Base-by-base conservation (phyloP, 2,888 invertebrate genomes). In the Phorcus lineatus region DNA sequence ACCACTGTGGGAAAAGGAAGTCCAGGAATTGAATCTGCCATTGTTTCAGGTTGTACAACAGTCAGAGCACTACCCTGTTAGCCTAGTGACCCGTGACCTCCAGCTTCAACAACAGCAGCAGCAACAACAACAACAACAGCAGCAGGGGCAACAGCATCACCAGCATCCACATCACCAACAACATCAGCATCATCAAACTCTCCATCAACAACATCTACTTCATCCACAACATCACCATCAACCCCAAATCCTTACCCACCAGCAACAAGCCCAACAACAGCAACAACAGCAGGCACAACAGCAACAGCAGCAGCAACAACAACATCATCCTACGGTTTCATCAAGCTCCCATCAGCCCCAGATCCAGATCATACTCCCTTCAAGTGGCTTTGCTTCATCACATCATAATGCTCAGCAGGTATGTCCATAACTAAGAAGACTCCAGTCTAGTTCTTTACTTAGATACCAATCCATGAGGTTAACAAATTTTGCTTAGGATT, bases 301-400 rank as follows among this genome's bases (percentile, higher is more conserved):
- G 31, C 70, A 70, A 2, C 79, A 77, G 53, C 53, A 77, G 7
- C 54, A 54, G 11, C 83, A 80, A 9, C 66, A 74, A 22, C 57
- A 70, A 22, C 57, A 70, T 16, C 70, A n/a, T 62, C 57, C 22
- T 31, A 19, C 19, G 40, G 24, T n/a, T 40, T 22, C 75, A 47
- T 16, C 31, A 52, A n/a, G n/a, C 16, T 19, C 77, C 19, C 78
- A 78, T 40, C 66, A 62, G 13, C 62, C 82, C 0, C 83, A 85
- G 67, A 82, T 83, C 7, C 84, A 83, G 70, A 84, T 84, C 36
- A 80, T 84, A 17, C 78, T 84, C 28, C 83, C 85, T 6, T 77
- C 77, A 6, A 19, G 53, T 74, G n/a, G 70, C 36, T 70, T 70
- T 19, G 28, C 70, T 11, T n/a, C 70, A 3, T 36, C 70, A 1